phyloP scores from a whole-genome alignment of 2,797 vertebrate genomes.

The Chelmon rostratus region DNA sequence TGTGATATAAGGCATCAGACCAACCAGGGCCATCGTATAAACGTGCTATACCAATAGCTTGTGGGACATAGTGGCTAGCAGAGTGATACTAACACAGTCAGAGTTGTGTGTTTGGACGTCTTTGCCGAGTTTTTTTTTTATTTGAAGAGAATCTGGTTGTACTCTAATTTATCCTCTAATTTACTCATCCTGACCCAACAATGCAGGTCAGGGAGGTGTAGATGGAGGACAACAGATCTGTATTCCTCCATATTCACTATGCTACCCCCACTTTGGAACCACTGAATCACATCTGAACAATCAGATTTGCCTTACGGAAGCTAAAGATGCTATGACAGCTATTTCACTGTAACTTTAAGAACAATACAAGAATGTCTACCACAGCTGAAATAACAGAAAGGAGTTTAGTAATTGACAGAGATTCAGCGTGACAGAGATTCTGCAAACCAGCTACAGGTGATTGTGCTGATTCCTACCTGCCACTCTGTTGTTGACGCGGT shows the following conservation, averaged over 20 bases:
- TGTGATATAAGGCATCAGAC: too few species aligned
- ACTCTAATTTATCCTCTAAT: neutral
- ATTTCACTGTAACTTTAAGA: neutral
- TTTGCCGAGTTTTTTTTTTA: neutral
- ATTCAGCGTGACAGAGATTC: neutral
- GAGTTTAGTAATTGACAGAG: too few species aligned
- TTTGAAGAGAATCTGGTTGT: neutral
- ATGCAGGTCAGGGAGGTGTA: neutral
- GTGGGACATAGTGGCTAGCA: neutral
- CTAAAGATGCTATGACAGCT: neutral
- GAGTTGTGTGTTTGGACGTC: neutral
- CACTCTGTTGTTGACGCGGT: conserved; percentile 91
- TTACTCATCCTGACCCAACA: neutral
- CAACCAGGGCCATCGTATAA: too few species aligned
- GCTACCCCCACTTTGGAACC: neutral
- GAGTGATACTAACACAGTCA: neutral
- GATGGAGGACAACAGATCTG: neutral
- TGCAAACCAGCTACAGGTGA: neutral
- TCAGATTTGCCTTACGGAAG: neutral
- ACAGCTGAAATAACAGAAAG: neutral
- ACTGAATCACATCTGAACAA: conserved; percentile 1
- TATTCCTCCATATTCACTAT: neutral
- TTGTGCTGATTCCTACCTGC: conserved; percentile 82
- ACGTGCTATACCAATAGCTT: neutral
- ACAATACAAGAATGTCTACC: neutral